Evolutionary conservation across 2,888 invertebrate species (phyloP).

Genomic region (Andrena hattorfiana): DNA sequence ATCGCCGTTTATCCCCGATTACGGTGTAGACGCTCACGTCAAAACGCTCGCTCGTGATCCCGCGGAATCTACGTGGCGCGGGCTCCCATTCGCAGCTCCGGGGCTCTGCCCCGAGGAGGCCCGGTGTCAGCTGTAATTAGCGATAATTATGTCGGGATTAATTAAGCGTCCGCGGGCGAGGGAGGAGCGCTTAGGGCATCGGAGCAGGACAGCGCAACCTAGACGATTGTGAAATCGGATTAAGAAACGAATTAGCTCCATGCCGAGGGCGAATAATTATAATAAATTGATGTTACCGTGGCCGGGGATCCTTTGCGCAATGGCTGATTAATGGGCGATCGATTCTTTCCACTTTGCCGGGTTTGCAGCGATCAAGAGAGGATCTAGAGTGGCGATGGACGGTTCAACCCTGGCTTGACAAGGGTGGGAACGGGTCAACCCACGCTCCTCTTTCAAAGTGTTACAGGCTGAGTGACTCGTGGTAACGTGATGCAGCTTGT

Average conservation of each 20-base stretch:
- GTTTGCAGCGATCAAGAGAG: neutral
- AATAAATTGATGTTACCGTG: constrained; percentile 55
- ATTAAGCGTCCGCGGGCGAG: constrained; percentile 41
- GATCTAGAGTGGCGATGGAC: neutral
- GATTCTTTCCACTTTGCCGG: constrained; percentile 12
- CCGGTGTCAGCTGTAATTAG: constrained; percentile 53
- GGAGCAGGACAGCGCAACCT: constrained; percentile 14
- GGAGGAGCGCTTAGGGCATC: neutral
- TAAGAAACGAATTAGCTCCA: constrained; percentile 49
- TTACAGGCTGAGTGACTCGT: neutral
- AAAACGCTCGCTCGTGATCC: constrained; percentile 56
- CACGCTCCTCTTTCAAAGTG: neutral
- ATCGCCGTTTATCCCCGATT: constrained; percentile 70
- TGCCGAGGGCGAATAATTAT: constrained; percentile 48
- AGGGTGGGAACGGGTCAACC: neutral
- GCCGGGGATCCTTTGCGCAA: constrained; percentile 44
- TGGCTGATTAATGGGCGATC: constrained; percentile 50
- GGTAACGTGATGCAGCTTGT: too few species aligned
- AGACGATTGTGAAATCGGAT: constrained; percentile 48
- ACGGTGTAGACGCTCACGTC: constrained; percentile 59
- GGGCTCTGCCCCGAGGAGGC: neutral
- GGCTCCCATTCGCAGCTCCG: neutral
- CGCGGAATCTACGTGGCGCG: constrained; percentile 7
- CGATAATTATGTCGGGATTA: constrained; percentile 61
- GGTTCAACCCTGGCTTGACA: neutral